Percentiles rank a stretch among this genome's conserved stretches.
Evolutionary conservation across 1,140 invertebrate genomes (phyloP).

Genomic region (Ceratina calcarata): DNA sequence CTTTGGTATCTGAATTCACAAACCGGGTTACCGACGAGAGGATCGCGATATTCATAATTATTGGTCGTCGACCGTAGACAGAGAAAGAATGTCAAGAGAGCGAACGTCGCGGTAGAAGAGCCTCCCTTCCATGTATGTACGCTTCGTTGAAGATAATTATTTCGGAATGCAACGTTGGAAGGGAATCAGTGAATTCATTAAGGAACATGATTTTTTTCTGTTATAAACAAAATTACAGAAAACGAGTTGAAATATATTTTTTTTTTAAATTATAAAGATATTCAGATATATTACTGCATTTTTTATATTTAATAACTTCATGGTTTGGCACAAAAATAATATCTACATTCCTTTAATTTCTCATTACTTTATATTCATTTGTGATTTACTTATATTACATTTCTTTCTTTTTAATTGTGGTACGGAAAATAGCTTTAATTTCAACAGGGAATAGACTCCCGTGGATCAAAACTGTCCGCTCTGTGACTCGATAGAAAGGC

Average conservation of each 20-base stretch:
- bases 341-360: background rate
- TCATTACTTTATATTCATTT: too few relatives aligned
- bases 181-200: background rate
- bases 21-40: slow-evolving; percentile 1
- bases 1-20: background rate
- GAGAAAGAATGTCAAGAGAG: background rate
- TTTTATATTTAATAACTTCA: too few relatives aligned
- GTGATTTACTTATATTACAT: background rate
- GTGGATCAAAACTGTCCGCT: background rate
- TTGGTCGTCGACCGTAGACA: background rate
- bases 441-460: background rate
- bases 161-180: background rate
- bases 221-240: too few relatives aligned
- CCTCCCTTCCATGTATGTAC: background rate
- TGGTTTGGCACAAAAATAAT: background rate
- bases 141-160: background rate
- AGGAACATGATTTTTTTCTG: background rate
- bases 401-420: background rate
- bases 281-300: too few relatives aligned
- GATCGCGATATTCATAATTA: background rate
- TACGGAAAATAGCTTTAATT: background rate
- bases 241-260: too few relatives aligned
- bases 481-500: slow-evolving; percentile 1
- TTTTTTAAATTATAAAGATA: too few relatives aligned
- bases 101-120: background rate